These are phyloP conservation scores for Gymnothorax javanicus DNA, from an alignment of 2,797 vertebrate species.

Conservation along the genomic window DNA sequence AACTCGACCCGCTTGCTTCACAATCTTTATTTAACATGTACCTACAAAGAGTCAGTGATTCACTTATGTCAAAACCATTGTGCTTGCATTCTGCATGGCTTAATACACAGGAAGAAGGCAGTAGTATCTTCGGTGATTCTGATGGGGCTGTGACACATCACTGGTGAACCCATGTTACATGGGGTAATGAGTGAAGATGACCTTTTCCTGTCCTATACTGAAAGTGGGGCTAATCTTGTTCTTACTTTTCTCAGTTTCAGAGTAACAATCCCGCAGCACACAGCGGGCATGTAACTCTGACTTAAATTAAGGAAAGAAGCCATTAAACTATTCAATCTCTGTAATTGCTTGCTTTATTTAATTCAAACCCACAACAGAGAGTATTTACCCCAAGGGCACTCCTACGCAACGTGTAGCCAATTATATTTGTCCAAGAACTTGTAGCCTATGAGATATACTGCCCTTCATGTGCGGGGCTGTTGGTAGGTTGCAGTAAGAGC, in stretches of 20 bases:
- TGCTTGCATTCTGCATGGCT: slow-evolving; percentile 70
- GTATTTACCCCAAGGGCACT: not conserved
- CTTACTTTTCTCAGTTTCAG: not conserved
- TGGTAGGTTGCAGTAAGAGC: not conserved
- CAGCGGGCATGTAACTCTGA: not conserved
- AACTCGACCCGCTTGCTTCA: slow-evolving; percentile 6
- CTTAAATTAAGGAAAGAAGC: not conserved
- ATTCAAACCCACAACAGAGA: not conserved
- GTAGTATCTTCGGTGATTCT: slow-evolving; percentile 72
- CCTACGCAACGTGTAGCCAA: not conserved
- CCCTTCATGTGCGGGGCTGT: not conserved
- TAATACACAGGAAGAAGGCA: slow-evolving; percentile 57
- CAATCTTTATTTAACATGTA: slow-evolving; percentile 41
- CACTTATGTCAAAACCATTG: slow-evolving; percentile 38
- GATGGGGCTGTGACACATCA: slow-evolving; percentile 54
- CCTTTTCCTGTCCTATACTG: not conserved
- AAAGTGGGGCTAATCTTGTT: not conserved
- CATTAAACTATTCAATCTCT: not conserved
- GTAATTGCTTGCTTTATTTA: not conserved
- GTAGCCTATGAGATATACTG: not conserved
- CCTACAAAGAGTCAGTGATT: slow-evolving; percentile 37
- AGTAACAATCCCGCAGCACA: not conserved
- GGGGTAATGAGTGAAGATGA: not conserved
- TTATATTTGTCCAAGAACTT: not conserved
- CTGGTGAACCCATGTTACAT: slow-evolving; percentile 37